Evolutionary conservation across 2,888 invertebrate genomes (phyloP), one percentile per base, ranked within the genome.

Genomic region (Agonum fuliginosum): DNA sequence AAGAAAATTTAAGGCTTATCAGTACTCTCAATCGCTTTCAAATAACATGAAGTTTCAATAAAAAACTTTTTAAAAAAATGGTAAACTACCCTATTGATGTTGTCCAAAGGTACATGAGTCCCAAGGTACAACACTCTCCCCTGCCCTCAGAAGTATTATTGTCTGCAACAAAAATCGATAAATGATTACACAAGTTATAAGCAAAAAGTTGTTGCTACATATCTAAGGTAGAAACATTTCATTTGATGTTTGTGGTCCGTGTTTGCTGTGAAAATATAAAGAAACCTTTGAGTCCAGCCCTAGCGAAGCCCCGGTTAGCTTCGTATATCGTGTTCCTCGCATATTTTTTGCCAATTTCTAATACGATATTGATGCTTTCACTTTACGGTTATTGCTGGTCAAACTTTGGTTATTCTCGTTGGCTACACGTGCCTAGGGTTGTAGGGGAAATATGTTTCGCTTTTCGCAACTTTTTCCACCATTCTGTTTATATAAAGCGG

Each of bases 271-370:
- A 37, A 37, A 37, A 37, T 37, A 37, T 37, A n/a, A 37, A 37
- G 54, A 54, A 22, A 22, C n/a, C 54, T 54, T 8, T 24, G 19
- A 54, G 24, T 54, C 54, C 54, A 24, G 34, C 62, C 34, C 62
- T 62, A 54, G 24, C 24, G 22, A 22, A 24, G 34, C 62, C 34
- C 62, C 34, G 54, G 22, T 37, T 12, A 54, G 54, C 48, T 1
- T 2, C 5, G 24, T n/a, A n/a, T n/a, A n/a, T n/a, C n/a, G n/a
- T n/a, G n/a, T n/a, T n/a, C 19, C 17, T 12, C 67, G 67, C 41
- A 51, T 54, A 74, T 74, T 74, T 74, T 74, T 74, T 74, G 24
- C 46, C 65, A 74, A 65, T 65, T 74, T 62, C 62, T 46, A 74
- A 74, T 65, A 65, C 65, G 62, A 30, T 65, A 62, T 65, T 65